Evolutionary conservation across 2,113 vertebrate species (phyloP).

Genomic region (Varanus komodoensis): DNA sequence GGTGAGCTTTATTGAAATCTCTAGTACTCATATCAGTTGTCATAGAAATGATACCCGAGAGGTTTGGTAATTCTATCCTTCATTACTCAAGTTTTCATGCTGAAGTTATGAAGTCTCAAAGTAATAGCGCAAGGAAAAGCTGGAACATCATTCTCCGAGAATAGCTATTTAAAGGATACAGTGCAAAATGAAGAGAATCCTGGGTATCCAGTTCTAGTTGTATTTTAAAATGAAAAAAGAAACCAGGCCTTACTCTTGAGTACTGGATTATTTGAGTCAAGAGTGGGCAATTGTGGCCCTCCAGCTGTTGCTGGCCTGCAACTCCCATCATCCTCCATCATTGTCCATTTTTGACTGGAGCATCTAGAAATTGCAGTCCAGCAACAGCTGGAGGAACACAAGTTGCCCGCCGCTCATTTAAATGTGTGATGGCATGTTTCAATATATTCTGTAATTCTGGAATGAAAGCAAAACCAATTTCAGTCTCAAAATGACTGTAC

Average conservation of each 20-base stretch:
- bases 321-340: too few species aligned
- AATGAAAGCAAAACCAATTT: not conserved
- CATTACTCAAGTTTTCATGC: not conserved
- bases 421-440: not conserved
- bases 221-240: not conserved
- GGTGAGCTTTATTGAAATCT: not conserved
- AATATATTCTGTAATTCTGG: not conserved
- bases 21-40: not conserved
- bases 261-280: not conserved
- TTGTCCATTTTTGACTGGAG: too few species aligned
- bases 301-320: too few species aligned
- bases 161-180: constrained; percentile 10
- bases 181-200: not conserved
- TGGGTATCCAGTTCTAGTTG: not conserved
- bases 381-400: too few species aligned
- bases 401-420: not conserved
- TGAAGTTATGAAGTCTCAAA: not conserved
- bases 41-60: not conserved
- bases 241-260: not conserved
- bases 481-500: not conserved
- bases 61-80: not conserved
- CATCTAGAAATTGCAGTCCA: too few species aligned
- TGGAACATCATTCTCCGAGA: not conserved
- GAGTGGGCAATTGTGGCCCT: too few species aligned
- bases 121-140: not conserved